These are phyloP conservation scores for Melipona beecheii DNA, from an alignment of 2,888 invertebrate species.

Conservation along the genomic window DNA sequence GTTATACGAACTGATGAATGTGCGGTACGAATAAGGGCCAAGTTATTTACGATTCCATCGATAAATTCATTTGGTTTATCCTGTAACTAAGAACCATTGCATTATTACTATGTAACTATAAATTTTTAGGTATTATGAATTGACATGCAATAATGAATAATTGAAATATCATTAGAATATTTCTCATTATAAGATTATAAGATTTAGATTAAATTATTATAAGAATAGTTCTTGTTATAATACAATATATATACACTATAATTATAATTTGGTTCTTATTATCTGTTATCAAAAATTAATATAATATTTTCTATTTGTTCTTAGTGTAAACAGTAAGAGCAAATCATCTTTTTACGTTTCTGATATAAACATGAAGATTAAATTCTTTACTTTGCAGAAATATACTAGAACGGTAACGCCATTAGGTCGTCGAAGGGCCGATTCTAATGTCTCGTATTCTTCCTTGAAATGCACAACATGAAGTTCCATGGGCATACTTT, in stretches of 20 bases:
- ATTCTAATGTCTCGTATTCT: constrained; percentile 87
- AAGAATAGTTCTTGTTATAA: too few species aligned
- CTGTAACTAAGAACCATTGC: constrained; percentile 83
- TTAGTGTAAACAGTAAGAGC: not conserved
- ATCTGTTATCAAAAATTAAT: too few species aligned
- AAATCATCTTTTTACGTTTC: too few species aligned
- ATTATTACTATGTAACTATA: not conserved
- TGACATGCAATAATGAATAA: too few species aligned
- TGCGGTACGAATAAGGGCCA: constrained; percentile 85
- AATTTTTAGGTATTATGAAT: not conserved
- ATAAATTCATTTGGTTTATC: constrained; percentile 84
- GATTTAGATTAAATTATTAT: too few species aligned
- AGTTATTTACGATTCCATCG: constrained; percentile 84
- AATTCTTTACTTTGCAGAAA: constrained; percentile 85
- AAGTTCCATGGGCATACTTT: constrained; percentile 87
- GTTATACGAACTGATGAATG: constrained; percentile 85
- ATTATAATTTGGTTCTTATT: too few species aligned
- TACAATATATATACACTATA: too few species aligned
- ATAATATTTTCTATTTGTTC: too few species aligned
- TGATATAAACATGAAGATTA: not conserved
- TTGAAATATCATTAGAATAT: too few species aligned
- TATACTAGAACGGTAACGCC: constrained; percentile 87
- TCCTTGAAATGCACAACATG: constrained; percentile 87
- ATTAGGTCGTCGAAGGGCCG: constrained; percentile 86
- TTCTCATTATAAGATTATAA: too few species aligned